Evolutionary conservation across 2,888 invertebrate species (phyloP).

Genomic region (Strigamia maritima): DNA sequence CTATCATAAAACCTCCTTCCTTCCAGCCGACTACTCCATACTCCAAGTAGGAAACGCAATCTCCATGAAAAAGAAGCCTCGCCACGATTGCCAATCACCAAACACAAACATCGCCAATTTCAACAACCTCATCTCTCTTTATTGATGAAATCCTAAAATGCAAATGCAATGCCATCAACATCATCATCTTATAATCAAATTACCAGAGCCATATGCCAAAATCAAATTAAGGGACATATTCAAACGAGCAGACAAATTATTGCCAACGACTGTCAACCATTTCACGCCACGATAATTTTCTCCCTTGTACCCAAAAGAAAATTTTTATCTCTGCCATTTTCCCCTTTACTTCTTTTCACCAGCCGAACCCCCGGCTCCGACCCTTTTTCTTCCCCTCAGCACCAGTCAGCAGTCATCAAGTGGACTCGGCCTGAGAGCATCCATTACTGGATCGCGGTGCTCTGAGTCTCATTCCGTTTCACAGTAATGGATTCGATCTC

Average conservation of each 20-base stretch:
- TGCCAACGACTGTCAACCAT: not conserved
- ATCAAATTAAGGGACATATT: not conserved
- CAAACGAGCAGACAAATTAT: not conserved
- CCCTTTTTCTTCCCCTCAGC: slow-evolving; percentile 11
- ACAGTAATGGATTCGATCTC: slow-evolving; percentile 35
- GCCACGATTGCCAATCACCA: not conserved
- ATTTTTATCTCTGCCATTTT: not conserved
- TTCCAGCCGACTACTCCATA: too few relatives aligned
- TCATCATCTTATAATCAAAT: not conserved
- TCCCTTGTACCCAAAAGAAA: not conserved
- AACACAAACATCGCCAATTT: not conserved
- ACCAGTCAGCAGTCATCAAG: not conserved
- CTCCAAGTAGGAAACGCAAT: too few relatives aligned
- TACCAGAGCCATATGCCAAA: not conserved
- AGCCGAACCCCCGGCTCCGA: not conserved
- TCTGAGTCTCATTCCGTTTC: slow-evolving; percentile 20
- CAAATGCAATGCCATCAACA: not conserved
- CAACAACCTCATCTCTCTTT: not conserved
- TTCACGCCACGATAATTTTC: not conserved
- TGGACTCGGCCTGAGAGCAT: slow-evolving; percentile 33
- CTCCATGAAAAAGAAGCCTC: too few relatives aligned
- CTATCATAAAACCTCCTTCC: too few relatives aligned
- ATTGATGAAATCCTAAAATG: not conserved
- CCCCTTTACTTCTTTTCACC: not conserved
- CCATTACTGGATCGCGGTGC: slow-evolving; percentile 17